Percentiles rank a stretch among this genome's conserved stretches.
Evolutionary conservation across 2,113 vertebrate genomes (phyloP).

Genomic region (Saguinus midas): DNA sequence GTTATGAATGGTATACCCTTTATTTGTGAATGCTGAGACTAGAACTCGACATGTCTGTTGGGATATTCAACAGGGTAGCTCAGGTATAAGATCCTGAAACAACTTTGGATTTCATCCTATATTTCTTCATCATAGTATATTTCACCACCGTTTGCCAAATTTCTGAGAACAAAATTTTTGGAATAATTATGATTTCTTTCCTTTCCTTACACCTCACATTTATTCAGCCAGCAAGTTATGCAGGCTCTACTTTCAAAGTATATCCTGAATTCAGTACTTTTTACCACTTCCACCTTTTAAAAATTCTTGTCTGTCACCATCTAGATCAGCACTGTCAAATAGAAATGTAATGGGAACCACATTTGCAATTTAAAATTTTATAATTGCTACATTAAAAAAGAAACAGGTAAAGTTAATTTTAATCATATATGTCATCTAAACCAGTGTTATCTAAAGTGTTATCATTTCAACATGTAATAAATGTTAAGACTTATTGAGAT

Average conservation of each 20-base stretch:
- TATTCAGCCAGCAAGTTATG: neutral
- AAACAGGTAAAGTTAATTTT: neutral
- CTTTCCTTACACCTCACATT: neutral
- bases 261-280: neutral
- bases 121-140: neutral
- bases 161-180: neutral
- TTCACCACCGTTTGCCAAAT: neutral
- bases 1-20: neutral
- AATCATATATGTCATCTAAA: neutral
- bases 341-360: neutral
- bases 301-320: neutral
- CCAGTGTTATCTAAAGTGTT: neutral
- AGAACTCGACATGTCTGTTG: neutral
- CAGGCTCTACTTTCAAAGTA: neutral
- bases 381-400: neutral
- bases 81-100: neutral
- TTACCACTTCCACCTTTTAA: neutral
- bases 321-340: neutral
- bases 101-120: neutral
- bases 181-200: neutral
- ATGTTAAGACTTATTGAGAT: neutral
- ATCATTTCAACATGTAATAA: neutral
- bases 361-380: constrained; percentile 5
- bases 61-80: neutral
- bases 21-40: neutral